A percentile compares a stretch with the other conserved stretches of the same genome.
Evolutionary conservation across 2,113 vertebrate species (phyloP).

Genomic region (Atlantisia rogersi): DNA sequence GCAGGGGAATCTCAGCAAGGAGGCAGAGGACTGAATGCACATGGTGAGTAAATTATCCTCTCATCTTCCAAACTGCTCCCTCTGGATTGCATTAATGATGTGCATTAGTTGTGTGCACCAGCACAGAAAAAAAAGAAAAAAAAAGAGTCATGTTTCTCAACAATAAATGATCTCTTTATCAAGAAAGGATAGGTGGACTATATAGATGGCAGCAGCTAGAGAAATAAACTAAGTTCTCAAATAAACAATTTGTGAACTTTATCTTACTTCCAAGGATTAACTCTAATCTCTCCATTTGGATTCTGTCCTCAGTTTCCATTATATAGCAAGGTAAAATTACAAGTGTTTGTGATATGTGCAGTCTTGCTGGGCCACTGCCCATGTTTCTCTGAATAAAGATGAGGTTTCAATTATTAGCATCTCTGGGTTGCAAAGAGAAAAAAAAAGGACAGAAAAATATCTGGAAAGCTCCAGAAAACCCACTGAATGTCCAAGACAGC

Average conservation of each 20-base stretch:
- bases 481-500: neutral
- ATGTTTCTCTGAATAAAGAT: neutral
- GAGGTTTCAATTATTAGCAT: neutral
- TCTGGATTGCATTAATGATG: conserved; percentile 9
- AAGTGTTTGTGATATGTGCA: neutral
- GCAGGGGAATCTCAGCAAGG: conserved; percentile 42
- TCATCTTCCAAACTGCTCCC: conserved; percentile 3
- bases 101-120: conserved; percentile 16
- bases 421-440: neutral
- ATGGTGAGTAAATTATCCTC: conserved; percentile 34
- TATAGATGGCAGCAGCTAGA: neutral
- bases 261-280: neutral
- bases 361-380: neutral
- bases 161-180: neutral
- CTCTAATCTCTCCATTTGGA: conserved; percentile 30
- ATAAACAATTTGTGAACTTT: conserved; percentile 20
- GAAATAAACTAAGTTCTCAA: conserved; percentile 17
- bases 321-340: neutral
- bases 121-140: neutral
- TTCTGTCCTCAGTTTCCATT: neutral
- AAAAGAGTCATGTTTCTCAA: neutral
- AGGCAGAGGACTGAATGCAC: neutral
- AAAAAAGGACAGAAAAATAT: neutral
- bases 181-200: neutral
- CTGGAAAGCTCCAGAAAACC: neutral